phyloP scores from a whole-genome alignment of 2,888 invertebrate species.

The Artemia sinica region DNA sequence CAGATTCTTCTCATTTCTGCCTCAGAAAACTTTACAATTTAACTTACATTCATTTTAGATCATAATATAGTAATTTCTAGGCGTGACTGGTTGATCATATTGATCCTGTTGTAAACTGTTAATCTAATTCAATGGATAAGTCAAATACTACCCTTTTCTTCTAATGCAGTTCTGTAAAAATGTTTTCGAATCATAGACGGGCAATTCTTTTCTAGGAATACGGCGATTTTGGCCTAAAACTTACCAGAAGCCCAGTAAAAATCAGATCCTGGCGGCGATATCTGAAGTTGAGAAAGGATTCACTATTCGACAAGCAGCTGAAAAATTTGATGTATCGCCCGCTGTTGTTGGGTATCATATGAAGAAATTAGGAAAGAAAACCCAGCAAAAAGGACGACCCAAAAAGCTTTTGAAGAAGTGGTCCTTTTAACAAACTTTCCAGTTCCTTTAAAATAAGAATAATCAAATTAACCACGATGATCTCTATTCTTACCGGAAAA shows the following conservation, averaged over 20 bases:
- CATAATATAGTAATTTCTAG: too few relatives aligned
- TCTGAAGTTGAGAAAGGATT: conserved; percentile 9
- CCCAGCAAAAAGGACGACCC: conserved; percentile 11
- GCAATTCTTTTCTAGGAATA: neutral
- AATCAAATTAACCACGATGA: neutral
- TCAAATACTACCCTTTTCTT: too few relatives aligned
- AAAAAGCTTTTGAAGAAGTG: neutral
- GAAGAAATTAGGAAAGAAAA: neutral
- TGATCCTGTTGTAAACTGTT: too few relatives aligned
- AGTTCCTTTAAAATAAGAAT: neutral
- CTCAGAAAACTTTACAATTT: too few relatives aligned
- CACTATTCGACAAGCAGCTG: conserved; percentile 12
- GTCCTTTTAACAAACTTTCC: neutral
- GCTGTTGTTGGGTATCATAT: conserved; percentile 8
- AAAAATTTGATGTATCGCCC: conserved; percentile 2
- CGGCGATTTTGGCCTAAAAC: conserved; percentile 10
- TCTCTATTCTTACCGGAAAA: too few relatives aligned
- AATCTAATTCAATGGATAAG: too few relatives aligned
- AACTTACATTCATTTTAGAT: too few relatives aligned
- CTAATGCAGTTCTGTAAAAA: too few relatives aligned
- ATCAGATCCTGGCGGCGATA: conserved; percentile 7
- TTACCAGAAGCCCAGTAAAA: conserved; percentile 10
- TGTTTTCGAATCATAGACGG: too few relatives aligned
- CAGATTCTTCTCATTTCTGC: too few relatives aligned
- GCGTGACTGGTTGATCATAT: too few relatives aligned